Evolutionary conservation across 2,888 invertebrate genomes (phyloP).

Genomic region (Cenopis cana): DNA sequence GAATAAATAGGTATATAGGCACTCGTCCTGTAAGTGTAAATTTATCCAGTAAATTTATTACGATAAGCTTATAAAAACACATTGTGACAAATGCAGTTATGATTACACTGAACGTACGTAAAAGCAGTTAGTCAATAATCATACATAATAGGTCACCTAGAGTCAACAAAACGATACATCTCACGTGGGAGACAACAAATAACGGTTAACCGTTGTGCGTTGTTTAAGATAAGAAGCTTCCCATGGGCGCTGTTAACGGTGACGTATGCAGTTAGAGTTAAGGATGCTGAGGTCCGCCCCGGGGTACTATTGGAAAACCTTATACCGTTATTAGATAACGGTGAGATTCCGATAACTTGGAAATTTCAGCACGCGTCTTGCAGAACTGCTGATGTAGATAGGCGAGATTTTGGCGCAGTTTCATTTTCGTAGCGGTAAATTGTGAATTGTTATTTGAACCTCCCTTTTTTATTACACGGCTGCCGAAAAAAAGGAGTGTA

Average conservation of each 20-base stretch:
- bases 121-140: conserved; percentile 39
- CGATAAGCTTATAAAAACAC: too few relatives aligned
- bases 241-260: conserved; percentile 48
- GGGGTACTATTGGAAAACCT: conserved; percentile 37
- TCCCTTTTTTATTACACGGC: too few relatives aligned
- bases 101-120: conserved; percentile 19
- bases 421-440: not conserved
- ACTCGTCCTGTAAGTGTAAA: too few relatives aligned
- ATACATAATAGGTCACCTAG: conserved; percentile 48
- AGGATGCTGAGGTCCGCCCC: conserved; percentile 30
- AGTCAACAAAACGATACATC: conserved; percentile 48
- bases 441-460: not conserved
- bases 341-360: conserved; percentile 17
- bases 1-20: too few relatives aligned
- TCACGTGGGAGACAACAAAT: conserved; percentile 57
- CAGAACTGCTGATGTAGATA: conserved; percentile 13
- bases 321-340: too few relatives aligned
- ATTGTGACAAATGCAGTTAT: conserved; percentile 3
- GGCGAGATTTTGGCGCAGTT: not conserved
- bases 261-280: conserved; percentile 15
- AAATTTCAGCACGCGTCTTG: conserved; percentile 31
- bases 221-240: conserved; percentile 52
- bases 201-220: conserved; percentile 58
- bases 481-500: too few relatives aligned
- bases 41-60: too few relatives aligned